phyloP scores from a whole-genome alignment of 1,140 invertebrate genomes.

The Pogonus chalceus region DNA sequence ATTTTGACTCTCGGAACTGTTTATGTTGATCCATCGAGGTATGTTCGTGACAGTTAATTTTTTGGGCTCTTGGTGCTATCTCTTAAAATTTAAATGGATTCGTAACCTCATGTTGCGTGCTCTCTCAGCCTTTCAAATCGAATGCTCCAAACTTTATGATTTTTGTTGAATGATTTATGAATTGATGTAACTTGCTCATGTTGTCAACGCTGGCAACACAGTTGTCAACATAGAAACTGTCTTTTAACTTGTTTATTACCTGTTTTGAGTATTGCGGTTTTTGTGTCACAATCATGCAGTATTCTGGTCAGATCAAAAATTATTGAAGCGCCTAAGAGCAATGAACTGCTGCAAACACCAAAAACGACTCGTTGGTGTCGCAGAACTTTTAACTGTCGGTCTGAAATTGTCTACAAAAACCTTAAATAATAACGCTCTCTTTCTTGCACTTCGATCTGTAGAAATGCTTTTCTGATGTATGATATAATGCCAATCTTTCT shows the following conservation, averaged over 20 bases:
- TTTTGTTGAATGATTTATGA: slow-evolving; percentile 14
- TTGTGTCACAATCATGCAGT: neutral
- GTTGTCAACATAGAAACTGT: slow-evolving; percentile 26
- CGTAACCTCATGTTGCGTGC: neutral
- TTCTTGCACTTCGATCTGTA: slow-evolving; percentile 24
- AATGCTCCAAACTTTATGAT: slow-evolving; percentile 20
- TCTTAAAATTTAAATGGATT: too few relatives aligned
- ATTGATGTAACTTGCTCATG: slow-evolving; percentile 12
- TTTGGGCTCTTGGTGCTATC: too few relatives aligned
- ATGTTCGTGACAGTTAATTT: too few relatives aligned
- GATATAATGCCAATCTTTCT: slow-evolving; percentile 27
- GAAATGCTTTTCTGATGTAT: slow-evolving; percentile 35
- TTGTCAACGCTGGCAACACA: slow-evolving; percentile 19
- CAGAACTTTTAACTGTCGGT: slow-evolving; percentile 16
- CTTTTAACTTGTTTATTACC: slow-evolving; percentile 5
- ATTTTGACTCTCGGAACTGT: too few relatives aligned
- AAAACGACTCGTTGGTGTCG: slow-evolving; percentile 26
- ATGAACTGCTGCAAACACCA: slow-evolving; percentile 22
- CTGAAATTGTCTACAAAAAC: slow-evolving; percentile 26
- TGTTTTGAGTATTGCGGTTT: neutral
- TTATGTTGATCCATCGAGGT: too few relatives aligned
- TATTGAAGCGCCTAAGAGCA: slow-evolving; percentile 26
- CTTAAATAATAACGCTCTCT: slow-evolving; percentile 25
- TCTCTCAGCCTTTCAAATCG: slow-evolving; percentile 23
- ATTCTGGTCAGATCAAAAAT: slow-evolving; percentile 14